phyloP scores from a whole-genome alignment of 2,888 invertebrate genomes.

The Chrysomela aeneicollis region DNA sequence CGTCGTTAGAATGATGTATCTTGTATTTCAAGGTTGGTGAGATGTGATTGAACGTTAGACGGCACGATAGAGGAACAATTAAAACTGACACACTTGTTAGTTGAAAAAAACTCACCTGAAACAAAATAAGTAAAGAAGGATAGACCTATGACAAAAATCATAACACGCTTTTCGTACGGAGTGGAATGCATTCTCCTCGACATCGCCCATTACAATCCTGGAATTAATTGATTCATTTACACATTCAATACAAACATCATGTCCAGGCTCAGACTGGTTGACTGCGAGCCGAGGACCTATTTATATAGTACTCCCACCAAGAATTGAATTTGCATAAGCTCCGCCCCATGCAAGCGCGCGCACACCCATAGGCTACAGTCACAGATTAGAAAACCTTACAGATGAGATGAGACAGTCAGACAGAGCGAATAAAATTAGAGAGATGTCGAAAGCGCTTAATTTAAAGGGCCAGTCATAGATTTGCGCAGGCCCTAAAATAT shows the following conservation, averaged over 20 bases:
- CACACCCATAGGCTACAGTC: background rate
- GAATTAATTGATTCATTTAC: slow-evolving; percentile 41
- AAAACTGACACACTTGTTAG: slow-evolving; percentile 18
- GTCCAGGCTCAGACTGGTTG: slow-evolving; percentile 17
- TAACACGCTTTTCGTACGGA: slow-evolving; percentile 68
- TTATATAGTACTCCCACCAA: background rate
- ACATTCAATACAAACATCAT: background rate
- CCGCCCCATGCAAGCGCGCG: background rate
- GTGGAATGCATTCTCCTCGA: slow-evolving; percentile 69
- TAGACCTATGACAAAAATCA: slow-evolving; percentile 49
- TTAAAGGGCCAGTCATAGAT: too few species aligned
- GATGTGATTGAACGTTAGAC: slow-evolving; percentile 8
- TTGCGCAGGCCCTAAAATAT: too few species aligned
- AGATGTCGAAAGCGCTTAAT: too few species aligned
- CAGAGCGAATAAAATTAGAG: too few species aligned
- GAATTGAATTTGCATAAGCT: background rate
- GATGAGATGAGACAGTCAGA: too few species aligned
- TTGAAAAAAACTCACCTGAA: slow-evolving; percentile 49
- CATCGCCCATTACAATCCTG: slow-evolving; percentile 62
- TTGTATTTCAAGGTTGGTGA: background rate
- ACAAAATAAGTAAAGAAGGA: slow-evolving; percentile 43
- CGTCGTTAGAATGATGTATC: background rate
- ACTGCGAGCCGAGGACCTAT: background rate
- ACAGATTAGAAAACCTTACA: too few species aligned
- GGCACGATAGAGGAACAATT: slow-evolving; percentile 12